phyloP scores from a whole-genome alignment of 2,888 invertebrate species.

The Eretmocerus hayati region DNA sequence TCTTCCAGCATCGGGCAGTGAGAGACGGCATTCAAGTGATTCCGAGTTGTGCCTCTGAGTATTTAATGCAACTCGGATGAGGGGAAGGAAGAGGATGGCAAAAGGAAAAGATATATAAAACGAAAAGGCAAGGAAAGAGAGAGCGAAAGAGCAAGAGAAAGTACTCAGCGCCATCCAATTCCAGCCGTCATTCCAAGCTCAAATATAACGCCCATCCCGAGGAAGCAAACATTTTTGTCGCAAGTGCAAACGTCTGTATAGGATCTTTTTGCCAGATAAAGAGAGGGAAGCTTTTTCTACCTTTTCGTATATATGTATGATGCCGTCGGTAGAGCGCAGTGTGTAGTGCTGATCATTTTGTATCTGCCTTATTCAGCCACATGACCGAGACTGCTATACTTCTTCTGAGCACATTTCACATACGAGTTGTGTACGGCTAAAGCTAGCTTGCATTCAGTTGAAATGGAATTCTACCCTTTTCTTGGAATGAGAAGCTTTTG shows the following conservation, averaged over 20 bases:
- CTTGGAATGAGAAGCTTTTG: no score
- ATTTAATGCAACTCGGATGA: conserved; percentile 14
- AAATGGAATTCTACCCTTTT: no score
- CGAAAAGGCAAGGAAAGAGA: neutral
- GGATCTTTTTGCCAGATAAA: no score
- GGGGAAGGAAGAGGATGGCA: neutral
- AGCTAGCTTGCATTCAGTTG: no score
- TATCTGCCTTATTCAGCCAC: conserved; percentile 41
- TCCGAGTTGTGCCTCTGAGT: conserved; percentile 14
- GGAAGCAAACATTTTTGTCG: conserved; percentile 42
- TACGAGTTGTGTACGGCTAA: no score
- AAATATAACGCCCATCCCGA: conserved; percentile 43
- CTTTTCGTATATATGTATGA: conserved; percentile 4
- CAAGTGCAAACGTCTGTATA: no score
- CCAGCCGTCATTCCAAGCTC: conserved; percentile 45
- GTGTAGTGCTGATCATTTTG: conserved; percentile 48
- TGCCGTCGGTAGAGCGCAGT: neutral
- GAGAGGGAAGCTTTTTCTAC: conserved; percentile 21
- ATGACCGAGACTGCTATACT: no score
- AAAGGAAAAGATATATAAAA: neutral
- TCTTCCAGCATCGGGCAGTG: neutral
- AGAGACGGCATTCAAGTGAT: conserved; percentile 1
- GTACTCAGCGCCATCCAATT: conserved; percentile 36
- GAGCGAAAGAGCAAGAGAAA: neutral
- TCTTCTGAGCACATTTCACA: no score